phyloP scores from a whole-genome alignment of 2,888 invertebrate genomes.

The Rhingia campestris region DNA sequence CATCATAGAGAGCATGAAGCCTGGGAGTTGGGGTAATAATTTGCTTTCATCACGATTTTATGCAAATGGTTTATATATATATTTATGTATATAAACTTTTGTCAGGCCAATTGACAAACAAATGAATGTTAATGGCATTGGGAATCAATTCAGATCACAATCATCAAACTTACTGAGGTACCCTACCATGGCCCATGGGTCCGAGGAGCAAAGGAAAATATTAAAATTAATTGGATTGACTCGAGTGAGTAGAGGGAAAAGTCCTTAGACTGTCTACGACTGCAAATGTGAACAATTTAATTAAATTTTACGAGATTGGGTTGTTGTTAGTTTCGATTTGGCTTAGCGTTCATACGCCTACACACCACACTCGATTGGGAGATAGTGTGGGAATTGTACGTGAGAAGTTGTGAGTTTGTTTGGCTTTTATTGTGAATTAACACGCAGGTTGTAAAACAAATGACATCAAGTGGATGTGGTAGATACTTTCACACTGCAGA shows the following conservation, averaged over 20 bases:
- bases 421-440: slow-evolving; percentile 12
- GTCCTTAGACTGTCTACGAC: slow-evolving; percentile 42
- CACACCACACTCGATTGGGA: neutral
- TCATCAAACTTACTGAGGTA: slow-evolving; percentile 2
- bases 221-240: slow-evolving; percentile 65
- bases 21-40: slow-evolving; percentile 57
- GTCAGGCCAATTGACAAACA: slow-evolving; percentile 69
- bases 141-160: slow-evolving; percentile 66
- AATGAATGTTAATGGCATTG: slow-evolving; percentile 69
- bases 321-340: neutral
- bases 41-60: slow-evolving; percentile 72
- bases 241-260: slow-evolving; percentile 21
- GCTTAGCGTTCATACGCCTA: slow-evolving; percentile 12
- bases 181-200: neutral
- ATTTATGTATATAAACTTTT: slow-evolving; percentile 10
- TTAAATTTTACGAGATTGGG: slow-evolving; percentile 36
- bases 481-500: too few relatives aligned
- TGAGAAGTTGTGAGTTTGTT: neutral
- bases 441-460: slow-evolving; percentile 3
- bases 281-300: slow-evolving; percentile 37
- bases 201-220: slow-evolving; percentile 38
- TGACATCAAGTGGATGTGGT: neutral
- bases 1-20: slow-evolving; percentile 18
- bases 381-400: neutral
- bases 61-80: slow-evolving; percentile 35